Base-by-base conservation (phyloP, 2,113 vertebrate genomes). In the Synodontis membranacea region DNA sequence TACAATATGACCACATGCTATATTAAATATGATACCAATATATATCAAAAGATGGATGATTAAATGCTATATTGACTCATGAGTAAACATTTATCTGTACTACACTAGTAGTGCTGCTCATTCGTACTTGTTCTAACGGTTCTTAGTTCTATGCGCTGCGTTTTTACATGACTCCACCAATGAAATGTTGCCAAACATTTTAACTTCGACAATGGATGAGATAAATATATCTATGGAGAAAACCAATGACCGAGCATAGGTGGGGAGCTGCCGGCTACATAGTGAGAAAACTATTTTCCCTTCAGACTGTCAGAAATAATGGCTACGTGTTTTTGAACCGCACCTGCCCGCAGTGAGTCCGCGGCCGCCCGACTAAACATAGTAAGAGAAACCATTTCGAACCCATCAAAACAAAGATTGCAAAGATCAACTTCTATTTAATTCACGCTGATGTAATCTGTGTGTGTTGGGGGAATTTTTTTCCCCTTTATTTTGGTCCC, bases 251-350 rank as follows among this genome's bases (percentile, higher is more conserved):
- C 31, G 19, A 50, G n/a, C 3, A 31, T 6, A n/a, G 28, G 28
- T 78, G 74, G 28, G 23, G 28, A 78, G 74, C 44, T 31, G 46
- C n/a, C 8, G 74, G n/a, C 44, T 78, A 15, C 5, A 0, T 31
- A 50, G 14, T 78, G 28, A n/a, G 12, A 50, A 78, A 78, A 31
- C 6, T 31, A 19, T 31, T 78, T 78, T 78, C 15, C 44, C 74
- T 31, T 19, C n/a, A 78, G 44, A 78, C 46, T 78, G 74, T 50
- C 46, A 50, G 28, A 50, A 78, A 78, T 75, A 75, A 78, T 78
- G 46, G 44, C 46, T 50, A 17, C 74, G 11, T 78, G 74, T 50
- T 31, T 75, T 50, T 50, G 28, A 78, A 50, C 74, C 28, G 15
- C 12, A 50, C 6, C 44, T n/a, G 46, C 74, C 74, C n/a, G 2